These are phyloP conservation scores for Macaria liturata DNA, from an alignment of 2,888 invertebrate species.

Conservation along the genomic window DNA sequence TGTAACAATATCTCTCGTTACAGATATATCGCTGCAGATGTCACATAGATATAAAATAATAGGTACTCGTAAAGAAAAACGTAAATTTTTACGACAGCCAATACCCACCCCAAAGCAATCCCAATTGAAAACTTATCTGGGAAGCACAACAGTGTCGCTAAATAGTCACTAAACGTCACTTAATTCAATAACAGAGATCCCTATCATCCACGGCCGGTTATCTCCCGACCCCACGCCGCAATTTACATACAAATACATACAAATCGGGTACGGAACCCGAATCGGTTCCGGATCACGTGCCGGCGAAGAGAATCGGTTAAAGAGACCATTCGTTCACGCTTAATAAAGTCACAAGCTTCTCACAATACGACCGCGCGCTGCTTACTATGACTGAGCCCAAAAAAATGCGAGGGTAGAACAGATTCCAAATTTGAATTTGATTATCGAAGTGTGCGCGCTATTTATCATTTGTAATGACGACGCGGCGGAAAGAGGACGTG, in stretches of 20 bases:
- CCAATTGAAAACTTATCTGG: constrained; percentile 34
- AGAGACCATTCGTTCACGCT: constrained; percentile 79
- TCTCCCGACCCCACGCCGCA: constrained; percentile 70
- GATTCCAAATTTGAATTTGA: constrained; percentile 84
- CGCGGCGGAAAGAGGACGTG: constrained; percentile 63
- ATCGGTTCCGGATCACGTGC: constrained; percentile 85
- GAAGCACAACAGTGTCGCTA: constrained; percentile 40
- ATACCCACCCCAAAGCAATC: constrained; percentile 22
- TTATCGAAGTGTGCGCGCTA: constrained; percentile 82
- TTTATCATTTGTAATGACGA: constrained; percentile 82
- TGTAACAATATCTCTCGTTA: too few species aligned
- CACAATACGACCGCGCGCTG: constrained; percentile 65
- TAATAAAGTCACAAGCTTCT: constrained; percentile 82
- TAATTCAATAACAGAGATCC: constrained; percentile 77
- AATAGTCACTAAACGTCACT: constrained; percentile 66
- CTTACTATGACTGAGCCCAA: constrained; percentile 51
- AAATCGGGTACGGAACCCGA: constrained; percentile 70
- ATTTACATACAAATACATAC: constrained; percentile 80
- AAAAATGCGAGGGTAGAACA: constrained; percentile 74
- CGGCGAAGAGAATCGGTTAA: constrained; percentile 83
- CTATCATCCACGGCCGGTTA: constrained; percentile 74
- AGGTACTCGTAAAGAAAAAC: too few species aligned
- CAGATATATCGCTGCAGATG: too few species aligned
- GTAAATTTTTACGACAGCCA: constrained; percentile 10
- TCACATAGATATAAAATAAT: too few species aligned